Conservation (phyloP, 2,113 vertebrate species). For the Hippocampus comes region DNA sequence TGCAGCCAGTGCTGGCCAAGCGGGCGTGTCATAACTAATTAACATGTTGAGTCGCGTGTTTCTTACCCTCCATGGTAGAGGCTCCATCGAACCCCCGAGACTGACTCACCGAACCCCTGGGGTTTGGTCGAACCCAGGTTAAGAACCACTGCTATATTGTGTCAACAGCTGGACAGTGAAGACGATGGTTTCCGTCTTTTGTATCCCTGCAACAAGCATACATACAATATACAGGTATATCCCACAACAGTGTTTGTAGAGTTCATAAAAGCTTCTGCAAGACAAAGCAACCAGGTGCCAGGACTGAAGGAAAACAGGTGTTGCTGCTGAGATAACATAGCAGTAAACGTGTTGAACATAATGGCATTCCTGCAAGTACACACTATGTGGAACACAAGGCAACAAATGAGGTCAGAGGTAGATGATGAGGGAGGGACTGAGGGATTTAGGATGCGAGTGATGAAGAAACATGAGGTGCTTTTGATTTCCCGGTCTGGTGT, state of each 20-base stretch:
- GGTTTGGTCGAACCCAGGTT: too few species aligned
- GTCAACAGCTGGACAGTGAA: slow-evolving; percentile 51
- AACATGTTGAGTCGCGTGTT: too few species aligned
- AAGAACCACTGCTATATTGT: neutral
- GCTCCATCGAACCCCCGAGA: too few species aligned
- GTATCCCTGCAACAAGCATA: slow-evolving; percentile 16
- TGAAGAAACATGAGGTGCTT: slow-evolving; percentile 46
- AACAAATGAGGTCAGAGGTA: slow-evolving; percentile 60
- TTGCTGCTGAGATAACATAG: slow-evolving; percentile 37
- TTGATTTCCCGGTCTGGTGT: slow-evolving; percentile 48
- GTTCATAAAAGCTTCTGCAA: neutral
- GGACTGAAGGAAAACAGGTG: slow-evolving; percentile 34
- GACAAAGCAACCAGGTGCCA: neutral
- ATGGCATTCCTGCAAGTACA: slow-evolving; percentile 30
- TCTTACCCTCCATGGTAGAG: too few species aligned
- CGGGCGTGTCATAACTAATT: too few species aligned
- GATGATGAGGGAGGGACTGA: slow-evolving; percentile 56
- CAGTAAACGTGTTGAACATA: slow-evolving; percentile 41
- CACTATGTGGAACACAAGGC: slow-evolving; percentile 50
- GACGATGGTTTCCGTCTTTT: slow-evolving; percentile 11
- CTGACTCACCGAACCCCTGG: too few species aligned
- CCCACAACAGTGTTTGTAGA: neutral
- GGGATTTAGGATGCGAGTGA: slow-evolving; percentile 47
- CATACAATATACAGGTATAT: neutral
- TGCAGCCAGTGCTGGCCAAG: too few species aligned